phyloP scores from a whole-genome alignment of 2,888 invertebrate species.

The Cephalotes varians region DNA sequence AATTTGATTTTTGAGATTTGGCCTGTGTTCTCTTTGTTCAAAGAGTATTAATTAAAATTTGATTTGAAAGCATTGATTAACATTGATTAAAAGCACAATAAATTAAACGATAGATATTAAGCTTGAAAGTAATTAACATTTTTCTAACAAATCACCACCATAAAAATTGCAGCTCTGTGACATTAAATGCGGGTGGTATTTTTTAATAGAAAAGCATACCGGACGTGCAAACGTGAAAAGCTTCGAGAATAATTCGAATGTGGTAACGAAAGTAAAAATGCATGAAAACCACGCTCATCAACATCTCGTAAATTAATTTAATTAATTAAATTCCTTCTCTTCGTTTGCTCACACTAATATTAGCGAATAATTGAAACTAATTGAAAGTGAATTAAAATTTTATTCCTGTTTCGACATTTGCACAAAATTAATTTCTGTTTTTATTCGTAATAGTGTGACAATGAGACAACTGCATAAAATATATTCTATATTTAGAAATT shows the following conservation, averaged over 20 bases:
- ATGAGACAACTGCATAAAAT: background rate
- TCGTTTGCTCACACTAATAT: background rate
- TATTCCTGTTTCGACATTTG: background rate
- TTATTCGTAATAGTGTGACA: background rate
- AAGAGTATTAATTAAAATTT: too few species aligned
- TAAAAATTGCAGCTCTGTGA: background rate
- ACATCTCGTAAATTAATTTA: slow-evolving; percentile 6
- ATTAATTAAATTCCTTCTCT: slow-evolving; percentile 15
- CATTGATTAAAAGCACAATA: background rate
- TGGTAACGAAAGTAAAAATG: background rate
- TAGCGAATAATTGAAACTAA: slow-evolving; percentile 10
- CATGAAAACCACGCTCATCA: background rate
- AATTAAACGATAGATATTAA: slow-evolving; percentile 2
- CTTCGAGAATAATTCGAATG: background rate
- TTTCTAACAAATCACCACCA: background rate
- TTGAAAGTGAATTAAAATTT: slow-evolving; percentile 4
- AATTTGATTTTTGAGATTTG: background rate
- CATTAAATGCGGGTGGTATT: background rate
- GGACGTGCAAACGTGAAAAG: background rate
- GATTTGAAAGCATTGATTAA: too few species aligned
- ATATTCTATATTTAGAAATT: background rate
- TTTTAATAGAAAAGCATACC: background rate
- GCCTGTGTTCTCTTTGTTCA: background rate
- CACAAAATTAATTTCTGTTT: background rate
- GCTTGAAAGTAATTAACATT: background rate